Evolutionary conservation across 1,140 invertebrate species (phyloP), one percentile per base, ranked within the genome.

Genomic region (Campoletis sonorensis): DNA sequence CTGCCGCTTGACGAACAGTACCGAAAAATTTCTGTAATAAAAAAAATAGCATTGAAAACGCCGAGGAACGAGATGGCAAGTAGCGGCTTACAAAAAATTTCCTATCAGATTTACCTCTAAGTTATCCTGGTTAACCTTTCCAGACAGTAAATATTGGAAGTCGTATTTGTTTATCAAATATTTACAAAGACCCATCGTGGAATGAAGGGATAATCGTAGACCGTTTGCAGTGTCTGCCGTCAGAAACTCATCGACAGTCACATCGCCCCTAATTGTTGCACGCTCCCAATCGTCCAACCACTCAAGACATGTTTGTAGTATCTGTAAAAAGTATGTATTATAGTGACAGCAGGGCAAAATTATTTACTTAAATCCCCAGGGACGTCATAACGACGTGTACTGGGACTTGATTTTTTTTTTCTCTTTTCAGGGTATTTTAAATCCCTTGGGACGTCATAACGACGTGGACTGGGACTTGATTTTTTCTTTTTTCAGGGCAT

Each of bases 91-190:
- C 3, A 10, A 51, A 51, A 51, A 51, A 51, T 7, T 51, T 4
- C 15, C 18, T 51, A 51, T 51, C 3, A 7, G 18, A 16, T 16
- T 45, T 49, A 80, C 79, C 79, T 80, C 79, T 21, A 80, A 71
- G 45, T 68, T 49, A 37, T 80, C 67, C 26, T 80, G 79, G 21
- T 80, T 80, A 18, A 80, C 30, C 68, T 71, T 80, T 23, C 68
- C 67, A 5, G 79, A n/a, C 10, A 71, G 45, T 33, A 80, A 51
- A 11, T 70, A 58, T 51, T 49, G 4, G n/a, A 71, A 72, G 1
- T 61, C 16, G 68, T n/a, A 71, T 16, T 49, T 71, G 16, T 79
- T n/a, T 11, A 51, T 68, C 45, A 79, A 51, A 45, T 70, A 79
- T 16, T 13, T 40, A 21, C 45, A 51, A 11, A 79, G 7, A 37